Conservation (phyloP, 2,888 invertebrate species). For the Thymelicus lineola region DNA sequence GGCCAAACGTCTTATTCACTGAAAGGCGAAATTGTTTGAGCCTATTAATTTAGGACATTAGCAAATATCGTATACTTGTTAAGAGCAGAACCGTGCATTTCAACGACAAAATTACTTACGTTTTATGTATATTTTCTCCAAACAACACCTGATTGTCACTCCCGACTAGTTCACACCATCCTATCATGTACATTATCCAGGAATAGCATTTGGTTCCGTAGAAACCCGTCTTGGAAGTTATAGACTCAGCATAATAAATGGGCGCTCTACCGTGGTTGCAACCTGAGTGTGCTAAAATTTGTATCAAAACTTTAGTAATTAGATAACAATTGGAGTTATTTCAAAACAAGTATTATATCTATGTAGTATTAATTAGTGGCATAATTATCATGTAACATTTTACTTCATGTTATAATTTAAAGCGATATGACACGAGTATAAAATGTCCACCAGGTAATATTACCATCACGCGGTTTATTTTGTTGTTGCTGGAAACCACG, state of each 20-base stretch:
- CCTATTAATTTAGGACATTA: too few species aligned
- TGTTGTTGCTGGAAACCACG: too few species aligned
- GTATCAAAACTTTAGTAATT: not conserved
- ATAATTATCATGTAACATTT: too few species aligned
- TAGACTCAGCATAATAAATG: conserved; percentile 85
- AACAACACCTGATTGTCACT: conserved; percentile 68
- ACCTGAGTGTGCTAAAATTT: conserved; percentile 74
- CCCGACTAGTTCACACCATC: conserved; percentile 72
- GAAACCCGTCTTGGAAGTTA: conserved; percentile 78
- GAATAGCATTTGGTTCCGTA: conserved; percentile 82
- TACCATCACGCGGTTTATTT: too few species aligned
- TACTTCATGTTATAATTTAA: too few species aligned
- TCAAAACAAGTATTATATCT: too few species aligned
- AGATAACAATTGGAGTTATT: too few species aligned
- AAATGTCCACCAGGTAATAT: too few species aligned
- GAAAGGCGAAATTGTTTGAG: not conserved
- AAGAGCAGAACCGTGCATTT: not conserved
- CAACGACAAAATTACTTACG: conserved; percentile 62
- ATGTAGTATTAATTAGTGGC: too few species aligned
- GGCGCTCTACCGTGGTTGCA: conserved; percentile 87
- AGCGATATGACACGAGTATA: too few species aligned
- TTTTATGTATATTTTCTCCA: conserved; percentile 77
- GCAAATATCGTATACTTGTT: too few species aligned
- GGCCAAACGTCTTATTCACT: too few species aligned
- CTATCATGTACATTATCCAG: conserved; percentile 81